Conservation (phyloP, 2,113 vertebrate species). For the Nematolebias whitei region DNA sequence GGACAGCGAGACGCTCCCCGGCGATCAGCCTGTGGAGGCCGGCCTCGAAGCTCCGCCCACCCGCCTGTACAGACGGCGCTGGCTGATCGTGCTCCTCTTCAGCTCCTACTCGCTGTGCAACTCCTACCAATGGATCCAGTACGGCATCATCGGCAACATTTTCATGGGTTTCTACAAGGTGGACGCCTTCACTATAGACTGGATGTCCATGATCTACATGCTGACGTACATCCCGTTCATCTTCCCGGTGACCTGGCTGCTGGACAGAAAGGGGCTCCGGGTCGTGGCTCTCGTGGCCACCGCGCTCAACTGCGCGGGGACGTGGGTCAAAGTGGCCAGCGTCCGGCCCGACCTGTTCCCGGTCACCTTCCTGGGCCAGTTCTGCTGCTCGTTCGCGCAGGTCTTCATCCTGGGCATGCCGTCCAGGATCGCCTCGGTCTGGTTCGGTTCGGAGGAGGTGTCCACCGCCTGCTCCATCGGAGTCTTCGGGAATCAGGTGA, state of each 20-base stretch:
- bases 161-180: slow-evolving; percentile 88
- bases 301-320: slow-evolving; percentile 88
- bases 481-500: slow-evolving; percentile 97
- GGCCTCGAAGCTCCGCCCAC: slow-evolving; percentile 27
- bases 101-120: slow-evolving; percentile 94
- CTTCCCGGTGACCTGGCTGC: slow-evolving; percentile 93
- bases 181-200: slow-evolving; percentile 88
- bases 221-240: slow-evolving; percentile 92
- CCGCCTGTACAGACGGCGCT: slow-evolving; percentile 84
- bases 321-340: slow-evolving; percentile 94
- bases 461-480: slow-evolving; percentile 94
- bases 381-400: slow-evolving; percentile 87
- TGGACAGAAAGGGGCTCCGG: slow-evolving; percentile 90
- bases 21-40: neutral
- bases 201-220: slow-evolving; percentile 98
- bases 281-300: slow-evolving; percentile 87
- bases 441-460: slow-evolving; percentile 93
- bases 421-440: slow-evolving; percentile 91
- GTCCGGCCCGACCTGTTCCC: slow-evolving; percentile 85
- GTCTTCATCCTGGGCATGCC: slow-evolving; percentile 98
- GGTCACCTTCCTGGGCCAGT: slow-evolving; percentile 88
- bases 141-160: slow-evolving; percentile 89
- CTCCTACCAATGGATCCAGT: slow-evolving; percentile 97
- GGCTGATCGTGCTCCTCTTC: slow-evolving; percentile 89
- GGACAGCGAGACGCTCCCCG: neutral